Evolutionary conservation across 1,140 invertebrate species (phyloP).

Genomic region (Ostrea denselamellosa): DNA sequence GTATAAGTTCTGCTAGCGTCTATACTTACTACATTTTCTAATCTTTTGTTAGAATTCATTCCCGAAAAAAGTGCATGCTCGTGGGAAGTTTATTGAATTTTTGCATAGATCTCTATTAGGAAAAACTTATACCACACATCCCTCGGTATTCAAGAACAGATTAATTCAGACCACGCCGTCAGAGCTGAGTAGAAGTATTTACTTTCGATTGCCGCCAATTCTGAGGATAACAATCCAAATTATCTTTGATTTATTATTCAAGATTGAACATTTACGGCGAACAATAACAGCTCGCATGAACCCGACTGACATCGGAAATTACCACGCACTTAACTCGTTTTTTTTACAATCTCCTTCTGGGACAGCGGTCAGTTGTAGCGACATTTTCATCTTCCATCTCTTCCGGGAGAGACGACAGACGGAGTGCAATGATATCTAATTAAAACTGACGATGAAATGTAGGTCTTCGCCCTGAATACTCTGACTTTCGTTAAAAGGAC

Average conservation of each 20-base stretch:
- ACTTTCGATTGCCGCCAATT: not conserved
- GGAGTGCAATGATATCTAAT: not conserved
- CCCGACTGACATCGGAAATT: not conserved
- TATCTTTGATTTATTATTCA: not conserved
- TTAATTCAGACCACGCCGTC: not conserved
- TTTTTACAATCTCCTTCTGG: not conserved
- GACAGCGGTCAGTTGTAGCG: not conserved
- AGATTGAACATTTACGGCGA: not conserved
- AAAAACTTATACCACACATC: not conserved
- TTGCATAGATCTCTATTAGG: no score
- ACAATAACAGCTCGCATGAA: not conserved
- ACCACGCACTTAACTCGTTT: slow-evolving; percentile 10
- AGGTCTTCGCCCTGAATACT: not conserved
- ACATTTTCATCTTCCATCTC: not conserved
- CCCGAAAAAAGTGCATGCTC: no score
- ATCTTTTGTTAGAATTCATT: no score
- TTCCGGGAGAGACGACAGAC: slow-evolving; percentile 21
- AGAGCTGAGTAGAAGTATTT: not conserved
- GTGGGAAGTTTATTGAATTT: no score
- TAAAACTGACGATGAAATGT: not conserved
- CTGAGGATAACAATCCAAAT: not conserved
- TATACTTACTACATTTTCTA: no score
- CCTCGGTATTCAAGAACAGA: not conserved
- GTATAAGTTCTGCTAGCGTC: no score
- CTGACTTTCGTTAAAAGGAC: not conserved